Base-by-base conservation (phyloP, 2,888 invertebrate genomes). In the Melanotus villosus region DNA sequence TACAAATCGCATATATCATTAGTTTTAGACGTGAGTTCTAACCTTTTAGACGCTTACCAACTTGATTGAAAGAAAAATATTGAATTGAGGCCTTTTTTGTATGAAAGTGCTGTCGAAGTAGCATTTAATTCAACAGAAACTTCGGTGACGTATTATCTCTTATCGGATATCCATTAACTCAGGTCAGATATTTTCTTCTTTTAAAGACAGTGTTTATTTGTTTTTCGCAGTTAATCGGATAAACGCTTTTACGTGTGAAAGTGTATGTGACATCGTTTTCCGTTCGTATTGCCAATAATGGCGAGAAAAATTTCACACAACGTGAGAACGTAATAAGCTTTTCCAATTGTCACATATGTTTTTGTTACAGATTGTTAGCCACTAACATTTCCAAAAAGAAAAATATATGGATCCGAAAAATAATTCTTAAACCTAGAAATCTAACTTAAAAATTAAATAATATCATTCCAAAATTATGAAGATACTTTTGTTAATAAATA, bases 101-200 rank as follows among this genome's bases (percentile, higher is more conserved):
- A 50, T 52, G 10, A 32, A 52, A 14, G 32, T 32, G 32, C 52
- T 10, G 52, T 32, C 26, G 32, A 52, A 52, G 23, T 32, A 6
- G 18, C 16, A 19, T 52, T 52, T 32, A 32, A 32, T 52, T 52
- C 23, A 32, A 32, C 18, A 30, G 2, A 30, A 52, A 18, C 32
- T n/a, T 52, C 19, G 16, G 32, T 30, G 18, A 52, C 12, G 12
- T 26, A 18, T 32, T 32, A 12, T 26, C 26, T 47, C n/a, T 52
- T 52, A 52, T 30, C 32, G 52, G 32, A 32, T 52, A 32, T 52
- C 52, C 52, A 52, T 52, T 52, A 52, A 32, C n/a, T 30, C 9
- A 32, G 52, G 16, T 52, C 52, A 26, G 32, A 30, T 52, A 18
- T 50, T 50, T 50, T 21, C 23, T 21, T 47, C 18, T 47, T 47